phyloP scores from a whole-genome alignment of 2,888 invertebrate genomes.

The Doris montereyensis region DNA sequence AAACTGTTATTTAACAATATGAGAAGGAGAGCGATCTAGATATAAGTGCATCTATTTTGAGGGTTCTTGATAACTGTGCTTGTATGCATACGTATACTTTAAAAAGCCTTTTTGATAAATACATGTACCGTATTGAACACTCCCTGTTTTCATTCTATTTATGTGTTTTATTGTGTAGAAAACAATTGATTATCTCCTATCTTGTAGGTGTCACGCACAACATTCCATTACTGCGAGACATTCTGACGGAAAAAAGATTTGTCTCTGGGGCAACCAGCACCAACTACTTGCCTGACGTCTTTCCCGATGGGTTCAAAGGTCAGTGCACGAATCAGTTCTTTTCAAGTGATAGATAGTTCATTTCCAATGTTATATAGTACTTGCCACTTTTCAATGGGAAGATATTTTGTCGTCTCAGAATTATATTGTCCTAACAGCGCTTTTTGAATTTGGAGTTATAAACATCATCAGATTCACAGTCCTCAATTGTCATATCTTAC shows the following conservation, averaged over 20 bases:
- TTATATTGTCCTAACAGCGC: too few species aligned
- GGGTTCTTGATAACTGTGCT: too few species aligned
- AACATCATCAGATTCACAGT: too few species aligned
- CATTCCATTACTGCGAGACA: slow-evolving; percentile 79
- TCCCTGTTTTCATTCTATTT: not conserved
- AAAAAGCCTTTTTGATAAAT: not conserved
- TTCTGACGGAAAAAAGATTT: slow-evolving; percentile 77
- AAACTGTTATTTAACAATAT: too few species aligned
- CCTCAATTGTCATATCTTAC: too few species aligned
- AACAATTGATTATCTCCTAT: not conserved
- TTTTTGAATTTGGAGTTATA: too few species aligned
- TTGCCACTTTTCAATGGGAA: too few species aligned
- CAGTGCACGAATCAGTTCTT: not conserved
- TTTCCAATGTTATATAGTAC: too few species aligned
- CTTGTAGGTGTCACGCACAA: slow-evolving; percentile 78
- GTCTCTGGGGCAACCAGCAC: slow-evolving; percentile 78
- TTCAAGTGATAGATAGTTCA: too few species aligned
- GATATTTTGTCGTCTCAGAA: too few species aligned
- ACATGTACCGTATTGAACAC: not conserved
- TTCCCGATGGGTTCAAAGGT: slow-evolving; percentile 77
- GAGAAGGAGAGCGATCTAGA: too few species aligned
- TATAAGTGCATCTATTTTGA: too few species aligned
- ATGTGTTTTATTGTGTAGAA: not conserved
- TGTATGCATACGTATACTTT: not conserved
- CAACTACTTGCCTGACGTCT: slow-evolving; percentile 78